phyloP scores from a whole-genome alignment of 2,113 vertebrate species.

The Euleptes europaea region DNA sequence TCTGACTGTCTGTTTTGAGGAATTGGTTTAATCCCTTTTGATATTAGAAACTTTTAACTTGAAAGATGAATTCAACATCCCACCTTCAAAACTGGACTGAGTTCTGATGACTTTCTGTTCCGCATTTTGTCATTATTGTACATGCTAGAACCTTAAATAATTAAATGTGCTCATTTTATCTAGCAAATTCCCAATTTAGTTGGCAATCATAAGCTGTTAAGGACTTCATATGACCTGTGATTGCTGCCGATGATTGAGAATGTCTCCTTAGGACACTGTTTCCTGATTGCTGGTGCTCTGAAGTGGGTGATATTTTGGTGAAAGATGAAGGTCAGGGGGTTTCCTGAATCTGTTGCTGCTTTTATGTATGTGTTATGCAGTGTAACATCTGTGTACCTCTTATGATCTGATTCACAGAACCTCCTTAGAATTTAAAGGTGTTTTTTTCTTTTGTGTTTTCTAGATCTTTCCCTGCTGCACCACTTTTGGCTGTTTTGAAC shows the following conservation, averaged over 20 bases:
- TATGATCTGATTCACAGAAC: neutral
- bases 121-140: conserved; percentile 25
- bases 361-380: neutral
- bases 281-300: conserved; percentile 28
- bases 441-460: neutral
- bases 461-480: neutral
- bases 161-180: conserved; percentile 24
- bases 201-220: neutral
- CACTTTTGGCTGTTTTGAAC: neutral
- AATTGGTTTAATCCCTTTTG: conserved; percentile 30
- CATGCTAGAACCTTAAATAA: neutral
- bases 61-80: conserved; percentile 15
- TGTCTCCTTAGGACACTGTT: conserved; percentile 6
- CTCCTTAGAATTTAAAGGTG: neutral
- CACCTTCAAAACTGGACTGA: neutral
- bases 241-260: neutral
- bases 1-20: conserved; percentile 5
- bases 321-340: neutral
- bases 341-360: neutral
- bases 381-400: neutral
- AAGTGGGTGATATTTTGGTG: neutral
- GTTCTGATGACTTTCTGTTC: conserved; percentile 23
- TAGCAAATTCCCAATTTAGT: neutral
- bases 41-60: neutral
- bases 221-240: neutral